Base-by-base conservation (phyloP, 2,888 invertebrate genomes). In the Torymus tubicola region DNA sequence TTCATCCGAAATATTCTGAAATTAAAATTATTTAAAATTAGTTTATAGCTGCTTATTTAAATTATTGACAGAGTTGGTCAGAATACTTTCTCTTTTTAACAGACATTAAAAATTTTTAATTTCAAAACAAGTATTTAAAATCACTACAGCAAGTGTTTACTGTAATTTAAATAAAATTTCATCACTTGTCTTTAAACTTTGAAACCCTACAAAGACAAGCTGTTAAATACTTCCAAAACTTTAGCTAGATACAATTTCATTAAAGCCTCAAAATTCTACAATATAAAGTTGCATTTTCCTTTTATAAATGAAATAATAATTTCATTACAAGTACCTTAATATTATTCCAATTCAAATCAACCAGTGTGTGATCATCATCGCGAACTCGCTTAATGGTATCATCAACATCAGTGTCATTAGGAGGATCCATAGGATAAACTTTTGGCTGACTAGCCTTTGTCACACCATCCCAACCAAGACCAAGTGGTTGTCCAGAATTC, bases 261-360 rank as follows among this genome's bases (percentile, higher is more conserved):
- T 42, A n/a, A n/a, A n/a, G n/a, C n/a, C n/a, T n/a, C n/a, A n/a
- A n/a, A n/a, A n/a, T n/a, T n/a, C n/a, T n/a, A n/a, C n/a, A n/a
- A n/a, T n/a, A n/a, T n/a, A n/a, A n/a, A n/a, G n/a, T n/a, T n/a
- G n/a, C n/a, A n/a, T n/a, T n/a, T n/a, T n/a, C n/a, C n/a, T n/a
- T 53, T 64, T 18, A 78, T 52, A 67, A 68, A 24, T 16, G 14
- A 53, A 61, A 61, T 13, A 14, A 63, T 61, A 14, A 52, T 64
- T n/a, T n/a, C n/a, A n/a, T n/a, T n/a, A n/a, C 31, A 57, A 52
- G 64, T 53, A 63, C 99, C 95, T 97, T 98, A 93, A 99, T 99
- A 93, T 99, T 99, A 93, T 99, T 99, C 94, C 98, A 97, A 93
- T 99, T 99, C 91, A 99, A 94, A 92, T 97, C 97, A 90, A 95